Evolutionary conservation across 2,113 vertebrate species (phyloP), one percentile per base, ranked within the genome.

Genomic region (Oostethus manadensis): DNA sequence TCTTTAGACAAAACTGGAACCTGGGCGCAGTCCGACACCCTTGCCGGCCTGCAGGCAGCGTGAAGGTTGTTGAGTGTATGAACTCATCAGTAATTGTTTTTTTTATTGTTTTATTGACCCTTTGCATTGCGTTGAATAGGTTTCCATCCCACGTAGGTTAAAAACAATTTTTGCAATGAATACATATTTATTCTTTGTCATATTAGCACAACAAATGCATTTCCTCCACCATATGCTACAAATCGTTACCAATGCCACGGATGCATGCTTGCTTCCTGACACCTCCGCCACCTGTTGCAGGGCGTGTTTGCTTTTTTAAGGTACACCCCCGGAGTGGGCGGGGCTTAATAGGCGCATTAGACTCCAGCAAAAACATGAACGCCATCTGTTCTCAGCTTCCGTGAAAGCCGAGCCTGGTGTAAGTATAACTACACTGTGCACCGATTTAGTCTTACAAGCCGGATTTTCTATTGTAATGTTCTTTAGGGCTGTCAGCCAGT

Each of bases 211-310:
- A 42, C 2, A 14, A 42, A 42, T 14, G 5, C 4, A 33, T 33
- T 33, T 33, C 29, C 29, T 33, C 29, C 11, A 42, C 38, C 15
- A 47, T 47, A 16, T 51, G 15, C 65, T 11, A 21, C 17, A 68
- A 63, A 69, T 26, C 22, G 62, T 72, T 43, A 66, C 8, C 10
- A 20, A 23, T 33, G 9, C 11, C 4, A 8, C 9, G 26, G 18
- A 10, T 3, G 8, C 48, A 70, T 73, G 6, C 56, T 18, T 35
- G 53, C 20, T 22, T 9, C n/a, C 6, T 40, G 53, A 55, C 53
- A 40, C 21, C 33, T 64, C 44, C 9, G 16, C 51, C 81, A 88
- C 84, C 84, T 88, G 89, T 88, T 87, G 84, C 68, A 47, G 72
- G 42, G 61, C 62, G 77, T 69, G 76, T 76, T 75, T 66, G 70